Base-by-base conservation (phyloP, 2,888 invertebrate genomes). In the Parasteatoda lunata region DNA sequence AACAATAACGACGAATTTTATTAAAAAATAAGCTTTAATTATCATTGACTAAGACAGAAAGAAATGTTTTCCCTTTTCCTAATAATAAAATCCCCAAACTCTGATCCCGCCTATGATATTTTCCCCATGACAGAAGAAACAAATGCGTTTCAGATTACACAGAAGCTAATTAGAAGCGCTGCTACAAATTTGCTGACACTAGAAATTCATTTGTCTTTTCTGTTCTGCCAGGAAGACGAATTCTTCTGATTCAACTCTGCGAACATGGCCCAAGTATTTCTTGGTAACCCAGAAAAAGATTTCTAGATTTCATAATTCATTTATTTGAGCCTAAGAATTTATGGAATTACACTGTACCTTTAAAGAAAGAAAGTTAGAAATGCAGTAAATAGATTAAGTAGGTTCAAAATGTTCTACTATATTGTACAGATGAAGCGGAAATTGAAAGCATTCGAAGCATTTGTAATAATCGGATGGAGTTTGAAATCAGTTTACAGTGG, bases 141-240 rank as follows among this genome's bases (percentile, higher is more conserved):
- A 59, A 59, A 59, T 59, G 9, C 59, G 11, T 59, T 9, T 59
- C 59, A n/a, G 59, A 59, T 59, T 9, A 59, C 59, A 59, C 59
- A 59, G n/a, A 59, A 59, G 59, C 59, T 59, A 59, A 59, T 59
- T 59, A 59, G 59, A 59, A 59, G 59, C n/a, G 59, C 59, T 59
- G 59, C 9, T 59, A 59, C 59, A 59, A 59, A 59, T 59, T 59
- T 9, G 59, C 59, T n/a, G n/a, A 13, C 59, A 4, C 59, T n/a
- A 59, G 59, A 59, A 59, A 59, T 59, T n/a, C 59, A 59, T 59
- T 59, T n/a, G n/a, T 59, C 59, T 59, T n/a, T 13, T 59, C n/a
- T n/a, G 9, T n/a, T 59, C n/a, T 59, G n/a, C 59, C 9, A 59
- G n/a, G 59, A 59, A 59, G n/a, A n/a, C n/a, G 11, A n/a, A 59